These are phyloP conservation scores for Copsychus sechellarum DNA, from an alignment of 2,113 vertebrate genomes.

Conservation along the genomic window DNA sequence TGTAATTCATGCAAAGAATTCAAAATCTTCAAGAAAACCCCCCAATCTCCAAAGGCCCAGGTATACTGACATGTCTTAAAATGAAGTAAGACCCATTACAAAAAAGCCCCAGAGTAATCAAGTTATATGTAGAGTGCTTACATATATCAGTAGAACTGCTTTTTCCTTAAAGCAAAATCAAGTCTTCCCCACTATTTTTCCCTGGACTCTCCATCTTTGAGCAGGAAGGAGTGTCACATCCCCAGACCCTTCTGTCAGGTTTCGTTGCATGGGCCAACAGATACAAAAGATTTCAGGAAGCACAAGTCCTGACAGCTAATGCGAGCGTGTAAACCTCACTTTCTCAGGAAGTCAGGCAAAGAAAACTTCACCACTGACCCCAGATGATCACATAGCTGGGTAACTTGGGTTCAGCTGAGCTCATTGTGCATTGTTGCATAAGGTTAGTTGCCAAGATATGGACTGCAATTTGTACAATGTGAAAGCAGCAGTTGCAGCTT, in stretches of 20 bases:
- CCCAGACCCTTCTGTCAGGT: neutral
- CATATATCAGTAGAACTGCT: neutral
- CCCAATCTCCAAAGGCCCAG: neutral
- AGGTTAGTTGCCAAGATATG: neutral
- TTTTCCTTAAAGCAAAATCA: neutral
- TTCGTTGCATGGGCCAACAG: neutral
- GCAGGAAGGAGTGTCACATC: neutral
- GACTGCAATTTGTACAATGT: neutral
- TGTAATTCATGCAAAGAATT: neutral
- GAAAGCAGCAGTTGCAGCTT: neutral
- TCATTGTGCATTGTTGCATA: neutral
- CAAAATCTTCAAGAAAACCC: neutral
- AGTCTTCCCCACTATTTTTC: neutral
- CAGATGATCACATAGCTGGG: neutral
- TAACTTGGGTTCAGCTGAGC: neutral
- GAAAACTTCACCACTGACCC: neutral
- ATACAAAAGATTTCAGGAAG: neutral
- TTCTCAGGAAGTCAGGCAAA: neutral
- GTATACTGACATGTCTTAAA: neutral
- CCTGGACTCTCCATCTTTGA: fast-evolving
- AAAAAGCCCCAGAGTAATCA: neutral
- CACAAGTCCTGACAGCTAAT: neutral
- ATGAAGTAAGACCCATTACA: neutral
- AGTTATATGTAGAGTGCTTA: neutral
- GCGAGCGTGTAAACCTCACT: neutral